Percentiles rank a stretch among this genome's conserved stretches.
These are phyloP conservation scores for Argopecten irradians DNA, from an alignment of 1,140 invertebrate genomes.

Conservation along the genomic window DNA sequence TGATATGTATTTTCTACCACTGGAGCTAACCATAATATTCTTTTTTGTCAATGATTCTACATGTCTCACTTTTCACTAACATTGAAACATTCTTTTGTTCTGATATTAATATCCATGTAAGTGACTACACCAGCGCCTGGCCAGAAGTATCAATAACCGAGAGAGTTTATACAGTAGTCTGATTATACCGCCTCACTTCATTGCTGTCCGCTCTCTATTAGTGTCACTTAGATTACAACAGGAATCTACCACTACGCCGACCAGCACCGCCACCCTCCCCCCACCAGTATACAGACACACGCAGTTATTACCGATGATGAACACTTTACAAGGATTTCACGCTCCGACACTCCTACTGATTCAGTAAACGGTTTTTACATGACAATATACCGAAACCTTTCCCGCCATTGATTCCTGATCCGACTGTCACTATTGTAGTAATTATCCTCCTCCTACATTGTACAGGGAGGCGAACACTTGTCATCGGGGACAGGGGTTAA, in stretches of 20 bases:
- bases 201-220: not conserved
- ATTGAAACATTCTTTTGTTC: too few relatives aligned
- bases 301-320: not conserved
- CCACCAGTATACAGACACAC: not conserved
- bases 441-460: not conserved
- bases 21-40: too few relatives aligned
- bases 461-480: not conserved
- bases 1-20: too few relatives aligned
- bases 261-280: not conserved
- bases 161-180: not conserved
- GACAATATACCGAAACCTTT: slow-evolving; percentile 1
- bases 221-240: not conserved
- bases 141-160: too few relatives aligned
- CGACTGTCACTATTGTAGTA: not conserved
- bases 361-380: not conserved
- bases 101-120: too few relatives aligned
- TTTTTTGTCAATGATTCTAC: too few relatives aligned
- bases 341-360: not conserved
- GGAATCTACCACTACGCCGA: not conserved
- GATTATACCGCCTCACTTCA: not conserved
- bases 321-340: slow-evolving; percentile 15
- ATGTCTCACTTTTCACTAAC: too few relatives aligned
- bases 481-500: not conserved
- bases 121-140: too few relatives aligned
- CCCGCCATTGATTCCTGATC: not conserved